phyloP scores from a whole-genome alignment of 2,797 vertebrate species.

The Luscinia luscinia region DNA sequence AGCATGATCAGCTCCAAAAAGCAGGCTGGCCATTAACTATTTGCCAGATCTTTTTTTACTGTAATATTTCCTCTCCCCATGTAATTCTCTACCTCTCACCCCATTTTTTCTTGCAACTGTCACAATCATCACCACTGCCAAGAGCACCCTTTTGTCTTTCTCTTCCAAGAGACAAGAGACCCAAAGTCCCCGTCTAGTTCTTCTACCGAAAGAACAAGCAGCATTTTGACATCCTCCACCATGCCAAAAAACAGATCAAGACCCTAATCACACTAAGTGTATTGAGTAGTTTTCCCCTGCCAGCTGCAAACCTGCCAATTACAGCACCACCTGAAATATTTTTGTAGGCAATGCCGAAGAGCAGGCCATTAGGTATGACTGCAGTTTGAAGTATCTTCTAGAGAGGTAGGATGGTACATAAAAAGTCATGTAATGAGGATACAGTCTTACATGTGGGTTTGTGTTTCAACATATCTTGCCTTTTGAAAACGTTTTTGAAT shows the following conservation, averaged over 20 bases:
- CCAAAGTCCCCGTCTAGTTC: too few species aligned
- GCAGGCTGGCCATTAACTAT: neutral
- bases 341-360: neutral
- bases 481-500: neutral
- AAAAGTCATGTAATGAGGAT: neutral
- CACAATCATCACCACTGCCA: neutral
- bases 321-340: neutral
- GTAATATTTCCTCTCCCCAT: neutral
- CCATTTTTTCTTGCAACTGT: neutral
- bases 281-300: neutral
- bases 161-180: neutral
- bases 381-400: neutral
- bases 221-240: neutral
- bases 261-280: fast-evolving
- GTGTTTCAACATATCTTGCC: neutral
- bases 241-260: neutral
- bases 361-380: neutral
- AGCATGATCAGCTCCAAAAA: neutral
- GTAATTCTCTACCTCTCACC: neutral
- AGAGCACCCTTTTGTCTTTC: neutral
- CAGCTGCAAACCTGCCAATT: neutral
- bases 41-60: neutral
- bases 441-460: neutral
- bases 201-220: neutral
- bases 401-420: neutral